phyloP scores from a whole-genome alignment of 2,797 vertebrate genomes.

The Sciaenops ocellatus region DNA sequence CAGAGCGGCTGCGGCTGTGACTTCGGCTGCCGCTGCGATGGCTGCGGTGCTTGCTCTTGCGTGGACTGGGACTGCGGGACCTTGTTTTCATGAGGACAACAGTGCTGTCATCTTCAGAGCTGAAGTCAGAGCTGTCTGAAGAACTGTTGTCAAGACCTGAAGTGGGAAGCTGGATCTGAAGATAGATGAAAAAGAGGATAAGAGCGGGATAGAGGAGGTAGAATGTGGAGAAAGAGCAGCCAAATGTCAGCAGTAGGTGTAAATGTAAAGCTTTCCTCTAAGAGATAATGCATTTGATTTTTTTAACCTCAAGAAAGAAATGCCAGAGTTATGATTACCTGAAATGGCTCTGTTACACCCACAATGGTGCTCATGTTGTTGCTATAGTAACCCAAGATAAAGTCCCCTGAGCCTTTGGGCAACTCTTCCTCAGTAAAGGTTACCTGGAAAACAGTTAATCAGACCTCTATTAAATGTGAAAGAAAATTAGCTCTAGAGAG shows the following conservation, averaged over 20 bases:
- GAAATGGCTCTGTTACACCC: constrained; percentile 96
- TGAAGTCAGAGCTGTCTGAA: constrained; percentile 92
- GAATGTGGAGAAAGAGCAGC: constrained; percentile 19
- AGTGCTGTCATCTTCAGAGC: constrained; percentile 94
- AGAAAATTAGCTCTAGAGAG: constrained; percentile 4
- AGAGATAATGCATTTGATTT: constrained; percentile 13
- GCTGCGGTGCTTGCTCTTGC: constrained; percentile 83
- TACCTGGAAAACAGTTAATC: constrained; percentile 83
- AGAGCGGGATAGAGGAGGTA: neutral
- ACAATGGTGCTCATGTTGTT: constrained; percentile 93
- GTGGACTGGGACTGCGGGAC: constrained; percentile 91
- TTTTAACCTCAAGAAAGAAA: constrained; percentile 18
- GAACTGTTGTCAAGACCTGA: constrained; percentile 85
- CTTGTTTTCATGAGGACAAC: constrained; percentile 88
- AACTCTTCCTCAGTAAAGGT: constrained; percentile 93
- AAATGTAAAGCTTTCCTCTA: neutral
- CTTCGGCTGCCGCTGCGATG: constrained; percentile 76
- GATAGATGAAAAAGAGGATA: constrained; percentile 9
- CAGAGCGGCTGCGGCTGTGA: constrained; percentile 70
- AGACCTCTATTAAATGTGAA: constrained; percentile 49
- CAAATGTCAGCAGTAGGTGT: neutral
- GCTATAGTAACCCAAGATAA: constrained; percentile 97
- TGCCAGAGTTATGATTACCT: constrained; percentile 84
- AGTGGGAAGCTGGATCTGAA: constrained; percentile 93
- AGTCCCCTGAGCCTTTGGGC: constrained; percentile 95